Evolutionary conservation across 2,888 invertebrate genomes (phyloP).

Genomic region (Helleia helle): DNA sequence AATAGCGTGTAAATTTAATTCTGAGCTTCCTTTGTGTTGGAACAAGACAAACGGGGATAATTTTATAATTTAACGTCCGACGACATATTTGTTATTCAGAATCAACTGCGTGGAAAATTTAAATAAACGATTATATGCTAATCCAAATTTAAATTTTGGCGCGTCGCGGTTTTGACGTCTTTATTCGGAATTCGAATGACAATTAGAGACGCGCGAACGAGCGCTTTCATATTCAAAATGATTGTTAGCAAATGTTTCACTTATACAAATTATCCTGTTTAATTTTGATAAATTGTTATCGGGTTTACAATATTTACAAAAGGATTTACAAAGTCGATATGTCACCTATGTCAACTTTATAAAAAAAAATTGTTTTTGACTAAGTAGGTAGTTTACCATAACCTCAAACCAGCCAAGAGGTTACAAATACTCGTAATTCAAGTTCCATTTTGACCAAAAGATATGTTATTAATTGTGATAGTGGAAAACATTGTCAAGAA

Average conservation of each 20-base stretch:
- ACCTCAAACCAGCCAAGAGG: no score
- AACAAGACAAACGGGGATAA: slow-evolving; percentile 49
- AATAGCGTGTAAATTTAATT: slow-evolving; percentile 62
- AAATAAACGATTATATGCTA: slow-evolving; percentile 56
- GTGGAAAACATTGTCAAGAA: no score
- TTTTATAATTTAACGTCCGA: slow-evolving; percentile 50
- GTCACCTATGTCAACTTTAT: no score
- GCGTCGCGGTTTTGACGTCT: slow-evolving; percentile 63
- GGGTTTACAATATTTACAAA: no score
- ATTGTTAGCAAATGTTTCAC: slow-evolving; percentile 29
- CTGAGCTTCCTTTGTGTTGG: slow-evolving; percentile 37
- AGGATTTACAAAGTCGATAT: no score
- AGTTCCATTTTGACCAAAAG: no score
- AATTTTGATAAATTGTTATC: slow-evolving; percentile 6
- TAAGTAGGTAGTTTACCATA: no score
- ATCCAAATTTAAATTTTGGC: slow-evolving; percentile 50
- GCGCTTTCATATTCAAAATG: slow-evolving; percentile 52
- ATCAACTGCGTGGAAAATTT: slow-evolving; percentile 68
- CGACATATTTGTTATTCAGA: slow-evolving; percentile 46
- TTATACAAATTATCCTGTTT: slow-evolving; percentile 20
- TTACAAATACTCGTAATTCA: no score
- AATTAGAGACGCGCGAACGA: slow-evolving; percentile 47
- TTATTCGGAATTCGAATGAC: slow-evolving; percentile 56
- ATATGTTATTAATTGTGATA: no score
- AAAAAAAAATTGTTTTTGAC: no score